phyloP scores from a whole-genome alignment of 1,140 invertebrate species.

The Hesperophylax magnus region DNA sequence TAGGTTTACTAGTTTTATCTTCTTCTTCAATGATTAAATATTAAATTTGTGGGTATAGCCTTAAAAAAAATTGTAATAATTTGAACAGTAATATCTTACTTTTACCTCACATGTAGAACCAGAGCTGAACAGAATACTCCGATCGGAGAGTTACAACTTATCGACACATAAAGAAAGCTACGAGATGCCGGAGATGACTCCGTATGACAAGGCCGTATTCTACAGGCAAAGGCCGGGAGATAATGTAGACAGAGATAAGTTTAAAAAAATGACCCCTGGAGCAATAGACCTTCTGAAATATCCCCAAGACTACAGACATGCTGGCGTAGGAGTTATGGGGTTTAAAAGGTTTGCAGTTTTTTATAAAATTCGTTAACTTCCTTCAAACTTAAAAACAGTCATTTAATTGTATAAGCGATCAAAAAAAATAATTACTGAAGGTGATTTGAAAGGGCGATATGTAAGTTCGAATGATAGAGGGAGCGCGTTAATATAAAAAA shows the following conservation, averaged over 20 bases:
- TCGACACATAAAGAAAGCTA: conserved; percentile 62
- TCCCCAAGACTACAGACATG: conserved; percentile 28
- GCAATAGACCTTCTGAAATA: conserved; percentile 18
- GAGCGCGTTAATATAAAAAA: no score
- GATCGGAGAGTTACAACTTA: conserved; percentile 73
- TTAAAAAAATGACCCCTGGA: conserved; percentile 11
- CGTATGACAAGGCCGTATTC: conserved; percentile 25
- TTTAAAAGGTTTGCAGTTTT: conserved; percentile 1
- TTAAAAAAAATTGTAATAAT: neutral
- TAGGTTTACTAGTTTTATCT: no score
- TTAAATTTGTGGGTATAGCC: no score
- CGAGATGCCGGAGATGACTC: conserved; percentile 33
- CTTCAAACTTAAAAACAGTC: no score
- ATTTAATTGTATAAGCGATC: no score
- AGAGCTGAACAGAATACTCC: conserved; percentile 74
- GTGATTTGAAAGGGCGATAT: no score
- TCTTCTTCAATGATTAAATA: no score
- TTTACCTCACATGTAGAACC: conserved; percentile 64
- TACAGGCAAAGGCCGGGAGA: conserved; percentile 20
- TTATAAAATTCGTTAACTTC: neutral
- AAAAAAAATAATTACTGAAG: no score
- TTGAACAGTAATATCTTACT: no score
- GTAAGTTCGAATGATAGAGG: no score
- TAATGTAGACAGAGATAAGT: conserved; percentile 9
- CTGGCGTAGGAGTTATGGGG: conserved; percentile 26